A percentile compares a stretch with the other conserved stretches of the same genome.
phyloP scores from a whole-genome alignment of 2,888 invertebrate genomes.

The Chalcis sispes region DNA sequence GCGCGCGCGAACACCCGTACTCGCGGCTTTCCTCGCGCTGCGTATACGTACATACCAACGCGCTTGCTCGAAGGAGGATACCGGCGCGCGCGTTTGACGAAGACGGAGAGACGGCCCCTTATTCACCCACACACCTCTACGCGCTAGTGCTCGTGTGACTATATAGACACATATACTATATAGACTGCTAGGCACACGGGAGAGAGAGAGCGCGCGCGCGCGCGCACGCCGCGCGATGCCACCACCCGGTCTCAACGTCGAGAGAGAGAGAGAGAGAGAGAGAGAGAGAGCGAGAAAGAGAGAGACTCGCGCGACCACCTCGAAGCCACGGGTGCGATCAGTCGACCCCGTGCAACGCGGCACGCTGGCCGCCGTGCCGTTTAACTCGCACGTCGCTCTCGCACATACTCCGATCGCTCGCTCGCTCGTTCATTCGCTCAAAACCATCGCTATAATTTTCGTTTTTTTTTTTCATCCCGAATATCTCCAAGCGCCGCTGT shows the following conservation, averaged over 20 bases:
- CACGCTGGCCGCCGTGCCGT: constrained; percentile 71
- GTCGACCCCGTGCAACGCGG: constrained; percentile 76
- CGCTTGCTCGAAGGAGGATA: too few relatives aligned
- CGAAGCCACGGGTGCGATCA: constrained; percentile 64
- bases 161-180: too few relatives aligned
- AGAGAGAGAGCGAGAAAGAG: constrained; percentile 13
- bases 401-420: neutral
- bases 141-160: too few relatives aligned
- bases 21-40: neutral
- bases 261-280: constrained; percentile 14
- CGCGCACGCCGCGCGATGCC: neutral
- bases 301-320: neutral
- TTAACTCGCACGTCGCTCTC: constrained; percentile 24
- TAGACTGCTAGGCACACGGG: too few relatives aligned
- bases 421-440: neutral
- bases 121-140: too few relatives aligned
- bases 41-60: constrained; percentile 15
- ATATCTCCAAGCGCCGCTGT: too few relatives aligned
- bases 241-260: constrained; percentile 20
- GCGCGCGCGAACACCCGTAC: neutral
- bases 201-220: neutral
- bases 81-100: too few relatives aligned
- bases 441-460: neutral
- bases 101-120: too few relatives aligned
- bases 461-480: neutral